Percentiles rank a stretch among this genome's conserved stretches.
Conservation (phyloP, 2,888 invertebrate genomes). For the Idaea straminata region DNA sequence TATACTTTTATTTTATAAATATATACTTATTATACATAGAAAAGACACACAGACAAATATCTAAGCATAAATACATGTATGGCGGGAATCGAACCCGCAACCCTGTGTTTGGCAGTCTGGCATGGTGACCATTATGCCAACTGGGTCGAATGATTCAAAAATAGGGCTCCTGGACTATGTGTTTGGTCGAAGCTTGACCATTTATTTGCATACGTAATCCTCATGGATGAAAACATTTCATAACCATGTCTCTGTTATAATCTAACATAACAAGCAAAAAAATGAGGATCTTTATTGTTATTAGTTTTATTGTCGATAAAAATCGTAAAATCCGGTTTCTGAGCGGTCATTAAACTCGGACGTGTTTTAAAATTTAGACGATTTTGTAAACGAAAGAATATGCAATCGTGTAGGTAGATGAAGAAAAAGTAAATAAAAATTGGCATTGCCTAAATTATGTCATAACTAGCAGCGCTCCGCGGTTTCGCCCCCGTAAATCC, state of each 20-base stretch:
- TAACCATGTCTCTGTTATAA: not conserved
- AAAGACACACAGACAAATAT: no score
- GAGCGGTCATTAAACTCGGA: constrained; percentile 19
- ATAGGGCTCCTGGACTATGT: no score
- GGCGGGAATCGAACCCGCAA: no score
- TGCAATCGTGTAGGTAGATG: not conserved
- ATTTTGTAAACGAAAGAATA: not conserved
- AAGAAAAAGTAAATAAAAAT: not conserved
- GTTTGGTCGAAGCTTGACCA: no score
- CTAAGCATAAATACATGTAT: no score
- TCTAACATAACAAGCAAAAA: not conserved
- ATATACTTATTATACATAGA: no score
- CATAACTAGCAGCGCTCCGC: no score
- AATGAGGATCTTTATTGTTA: constrained; percentile 6
- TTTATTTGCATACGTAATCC: not conserved
- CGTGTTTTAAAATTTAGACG: not conserved
- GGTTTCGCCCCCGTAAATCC: no score
- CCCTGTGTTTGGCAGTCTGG: no score
- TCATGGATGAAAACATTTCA: not conserved
- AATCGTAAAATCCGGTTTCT: constrained; percentile 23
- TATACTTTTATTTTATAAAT: no score
- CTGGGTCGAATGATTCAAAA: no score
- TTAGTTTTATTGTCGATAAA: constrained; percentile 20
- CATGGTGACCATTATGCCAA: no score
- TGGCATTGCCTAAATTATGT: not conserved